Base-by-base conservation (phyloP, 2,888 invertebrate genomes). In the Pseudolycoriella hygida region DNA sequence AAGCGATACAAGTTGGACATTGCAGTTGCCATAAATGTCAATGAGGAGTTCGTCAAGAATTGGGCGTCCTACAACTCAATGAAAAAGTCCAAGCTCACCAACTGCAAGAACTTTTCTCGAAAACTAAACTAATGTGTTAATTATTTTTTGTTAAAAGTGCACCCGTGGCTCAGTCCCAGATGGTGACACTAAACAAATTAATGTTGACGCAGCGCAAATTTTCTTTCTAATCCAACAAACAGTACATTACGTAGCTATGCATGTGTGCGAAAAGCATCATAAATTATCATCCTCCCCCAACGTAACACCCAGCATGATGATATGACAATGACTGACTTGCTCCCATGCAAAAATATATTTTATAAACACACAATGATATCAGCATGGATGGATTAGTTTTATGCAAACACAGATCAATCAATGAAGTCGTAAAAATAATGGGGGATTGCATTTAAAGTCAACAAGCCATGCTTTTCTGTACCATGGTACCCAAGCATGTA, bases 331-430 rank as follows among this genome's bases (percentile, higher is more conserved):
- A 14, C 12, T 14, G n/a, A 34, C 15, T 14, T 14, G 15, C n/a
- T 34, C 34, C 34, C 34, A 34, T 34, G n/a, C 34, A 34, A 34
- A 34, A 34, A 34, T 34, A 34, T 12, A 14, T 34, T 34, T 14
- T 34, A 3, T 12, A 14, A 12, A 34, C 12, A 12, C 11, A 34
- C n/a, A 34, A 34, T 34, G n/a, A 8, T 25, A 14, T 14, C 34
- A 34, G 6, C n/a, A 12, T 14, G 34, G 34, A 34, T 34, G 34
- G 34, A 34, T 34, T 34, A 34, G 34, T 34, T 34, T 34, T 34
- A 34, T 34, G 34, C 34, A 34, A 34, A 34, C 34, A 34, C 34
- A 34, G 34, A 34, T 34, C 34, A 34, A 34, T 34, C 34, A 34
- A 14, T 34, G 34, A 34, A 34, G 34, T 34, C 34, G 15, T 14